Conservation (phyloP, 2,113 vertebrate species). For the Thalassarche chlororhynchos region DNA sequence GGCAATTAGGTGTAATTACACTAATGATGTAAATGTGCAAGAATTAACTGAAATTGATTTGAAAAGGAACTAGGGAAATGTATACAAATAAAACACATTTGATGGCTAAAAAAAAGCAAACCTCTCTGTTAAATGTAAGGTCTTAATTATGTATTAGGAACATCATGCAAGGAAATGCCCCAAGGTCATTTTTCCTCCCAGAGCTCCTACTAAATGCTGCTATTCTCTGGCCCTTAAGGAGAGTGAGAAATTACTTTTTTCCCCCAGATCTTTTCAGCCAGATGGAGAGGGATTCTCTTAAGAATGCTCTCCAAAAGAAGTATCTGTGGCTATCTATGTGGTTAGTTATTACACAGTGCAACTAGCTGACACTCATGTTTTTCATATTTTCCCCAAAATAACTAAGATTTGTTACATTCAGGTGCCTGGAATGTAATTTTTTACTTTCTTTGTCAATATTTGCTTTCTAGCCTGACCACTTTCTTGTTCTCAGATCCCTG, state of each 20-base stretch:
- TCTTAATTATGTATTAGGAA: background rate
- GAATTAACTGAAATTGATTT: slow-evolving; percentile 72
- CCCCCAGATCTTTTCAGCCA: background rate
- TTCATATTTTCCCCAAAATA: background rate
- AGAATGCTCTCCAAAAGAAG: background rate
- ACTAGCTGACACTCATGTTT: background rate
- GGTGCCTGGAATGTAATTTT: background rate
- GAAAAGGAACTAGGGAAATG: slow-evolving; percentile 66
- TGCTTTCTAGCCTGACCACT: background rate
- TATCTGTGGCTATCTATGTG: background rate
- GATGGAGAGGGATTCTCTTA: background rate
- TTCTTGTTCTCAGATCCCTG: background rate
- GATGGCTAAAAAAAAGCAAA: background rate
- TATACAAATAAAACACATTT: slow-evolving; percentile 57
- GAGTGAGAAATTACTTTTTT: background rate
- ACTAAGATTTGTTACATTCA: background rate
- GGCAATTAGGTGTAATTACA: slow-evolving; percentile 74
- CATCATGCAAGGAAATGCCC: background rate
- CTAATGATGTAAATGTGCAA: slow-evolving; percentile 67
- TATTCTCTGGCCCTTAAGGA: background rate
- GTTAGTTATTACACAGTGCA: background rate
- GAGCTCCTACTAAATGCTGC: background rate
- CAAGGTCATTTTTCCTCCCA: background rate
- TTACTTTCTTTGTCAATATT: background rate
- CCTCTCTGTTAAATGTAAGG: background rate